Evolutionary conservation across 2,113 vertebrate species (phyloP), one percentile per base, ranked within the genome.

Genomic region (Myxocyprinus asiaticus): DNA sequence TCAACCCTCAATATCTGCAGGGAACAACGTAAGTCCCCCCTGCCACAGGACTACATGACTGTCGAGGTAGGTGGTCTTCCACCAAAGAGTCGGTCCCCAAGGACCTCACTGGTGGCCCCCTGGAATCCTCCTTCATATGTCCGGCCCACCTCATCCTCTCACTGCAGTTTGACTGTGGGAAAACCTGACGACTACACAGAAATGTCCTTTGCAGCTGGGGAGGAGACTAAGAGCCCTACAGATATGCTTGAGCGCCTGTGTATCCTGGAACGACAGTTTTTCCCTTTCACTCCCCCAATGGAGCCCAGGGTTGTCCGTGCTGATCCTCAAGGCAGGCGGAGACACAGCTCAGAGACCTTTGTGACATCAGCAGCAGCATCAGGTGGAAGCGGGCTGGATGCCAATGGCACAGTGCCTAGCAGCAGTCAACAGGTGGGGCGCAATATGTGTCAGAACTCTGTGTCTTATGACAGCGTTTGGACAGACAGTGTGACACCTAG

Each of bases 291-390:
- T 93, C 86, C 90, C 15, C 92, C 92, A 0, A 4, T 92, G 81
- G 96, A 95, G 77, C 96, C 96, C 12, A 95, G 95, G 88, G 95
- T 97, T 86, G 94, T 96, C 43, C 93, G 94, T 64, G 94, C 94
- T 0, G 95, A 98, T 86, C 93, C 92, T 51, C 95, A 94, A 79
- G 95, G 94, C 83, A 88, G 95, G 78, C 91, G 96, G 83, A 90
- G 95, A 77, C 96, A 95, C 90, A 95, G 91, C 71, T 95, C 95
- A 0, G 96, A 95, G 88, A 97, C 95, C 0, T 96, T 96, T 89
- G 94, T 94, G 67, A 91, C 89, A 0, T 84, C 12, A 68, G 85
- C 3, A 76, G 81, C 14, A 76, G 84, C 67, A 0, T 33, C 78
- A 0, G 33, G 62, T 58, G 48, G 14, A 15, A 87, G 80, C 3